Percentiles rank a stretch among this genome's conserved stretches.
Evolutionary conservation across 2,888 invertebrate genomes (phyloP).

Genomic region (Salticus scenicus): DNA sequence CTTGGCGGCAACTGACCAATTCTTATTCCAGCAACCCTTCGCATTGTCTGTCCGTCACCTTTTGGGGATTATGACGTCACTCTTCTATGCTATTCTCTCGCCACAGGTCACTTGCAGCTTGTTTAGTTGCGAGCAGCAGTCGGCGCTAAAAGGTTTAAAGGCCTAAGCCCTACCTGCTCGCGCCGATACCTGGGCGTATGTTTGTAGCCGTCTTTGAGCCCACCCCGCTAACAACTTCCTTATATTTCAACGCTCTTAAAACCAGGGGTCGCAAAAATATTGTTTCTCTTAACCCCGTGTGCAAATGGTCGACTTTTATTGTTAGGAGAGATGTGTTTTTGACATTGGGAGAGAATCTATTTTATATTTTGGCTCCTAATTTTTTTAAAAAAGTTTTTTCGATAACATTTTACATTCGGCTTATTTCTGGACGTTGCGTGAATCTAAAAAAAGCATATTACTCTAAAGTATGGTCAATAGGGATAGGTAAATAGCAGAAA

Average conservation of each 20-base stretch:
- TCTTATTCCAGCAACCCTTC: slow-evolving; percentile 43
- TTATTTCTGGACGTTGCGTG: too few relatives aligned
- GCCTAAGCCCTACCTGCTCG: slow-evolving; percentile 44
- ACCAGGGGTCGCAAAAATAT: slow-evolving; percentile 23
- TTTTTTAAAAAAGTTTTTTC: neutral
- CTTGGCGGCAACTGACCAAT: slow-evolving; percentile 43
- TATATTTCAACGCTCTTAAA: slow-evolving; percentile 29
- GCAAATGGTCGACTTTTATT: neutral
- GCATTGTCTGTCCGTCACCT: slow-evolving; percentile 48
- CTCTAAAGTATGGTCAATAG: too few relatives aligned
- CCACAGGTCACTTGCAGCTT: slow-evolving; percentile 69
- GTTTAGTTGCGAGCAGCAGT: slow-evolving; percentile 42
- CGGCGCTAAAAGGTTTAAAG: slow-evolving; percentile 66
- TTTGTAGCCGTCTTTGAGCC: slow-evolving; percentile 31
- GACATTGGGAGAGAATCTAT: neutral
- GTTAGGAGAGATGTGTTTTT: slow-evolving; percentile 3
- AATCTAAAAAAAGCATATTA: too few relatives aligned
- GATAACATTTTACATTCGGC: too few relatives aligned
- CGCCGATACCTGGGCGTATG: slow-evolving; percentile 29
- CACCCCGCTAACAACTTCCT: slow-evolving; percentile 45
- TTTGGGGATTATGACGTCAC: slow-evolving; percentile 60
- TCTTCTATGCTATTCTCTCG: slow-evolving; percentile 24
- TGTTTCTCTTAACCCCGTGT: neutral
- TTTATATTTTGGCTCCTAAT: neutral
- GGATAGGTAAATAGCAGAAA: too few relatives aligned